Evolutionary conservation across 64 coral and sea anemone species (phyloP).

Genomic region (Montipora efflorescens): DNA sequence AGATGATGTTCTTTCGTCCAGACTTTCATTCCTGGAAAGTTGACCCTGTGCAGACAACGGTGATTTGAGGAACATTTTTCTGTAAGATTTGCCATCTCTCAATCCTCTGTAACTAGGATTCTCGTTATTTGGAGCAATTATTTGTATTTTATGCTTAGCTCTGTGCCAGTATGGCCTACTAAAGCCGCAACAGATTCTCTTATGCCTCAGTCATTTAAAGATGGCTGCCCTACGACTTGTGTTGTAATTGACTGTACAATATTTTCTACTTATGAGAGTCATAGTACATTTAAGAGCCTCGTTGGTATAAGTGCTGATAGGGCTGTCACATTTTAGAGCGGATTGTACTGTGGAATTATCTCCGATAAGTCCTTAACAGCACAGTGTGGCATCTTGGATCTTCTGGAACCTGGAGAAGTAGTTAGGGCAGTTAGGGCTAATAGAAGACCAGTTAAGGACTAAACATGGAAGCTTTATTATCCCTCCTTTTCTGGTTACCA

Average conservation of each 20-base stretch:
- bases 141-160: background rate
- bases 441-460: background rate
- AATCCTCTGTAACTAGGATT: background rate
- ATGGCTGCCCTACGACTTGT: background rate
- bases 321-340: background rate
- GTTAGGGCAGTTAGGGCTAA: slow-evolving; percentile 27
- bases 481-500: slow-evolving; percentile 20
- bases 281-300: slow-evolving; percentile 44
- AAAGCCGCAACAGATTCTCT: too few species aligned
- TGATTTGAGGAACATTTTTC: background rate
- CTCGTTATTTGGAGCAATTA: background rate
- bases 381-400: slow-evolving; percentile 47
- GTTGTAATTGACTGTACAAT: slow-evolving; percentile 68
- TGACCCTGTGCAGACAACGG: too few species aligned
- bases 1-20: too few species aligned
- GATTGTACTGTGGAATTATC: background rate
- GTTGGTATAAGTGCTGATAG: slow-evolving; percentile 17
- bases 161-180: too few species aligned
- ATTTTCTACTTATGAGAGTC: slow-evolving; percentile 39
- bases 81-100: background rate
- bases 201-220: too few species aligned
- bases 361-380: too few species aligned
- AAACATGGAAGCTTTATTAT: slow-evolving; percentile 26
- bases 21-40: too few species aligned
- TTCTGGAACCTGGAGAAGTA: slow-evolving; percentile 14